Evolutionary conservation across 2,888 invertebrate species (phyloP), one percentile per base, ranked within the genome.

Genomic region (Lasioglossum zephyrum): DNA sequence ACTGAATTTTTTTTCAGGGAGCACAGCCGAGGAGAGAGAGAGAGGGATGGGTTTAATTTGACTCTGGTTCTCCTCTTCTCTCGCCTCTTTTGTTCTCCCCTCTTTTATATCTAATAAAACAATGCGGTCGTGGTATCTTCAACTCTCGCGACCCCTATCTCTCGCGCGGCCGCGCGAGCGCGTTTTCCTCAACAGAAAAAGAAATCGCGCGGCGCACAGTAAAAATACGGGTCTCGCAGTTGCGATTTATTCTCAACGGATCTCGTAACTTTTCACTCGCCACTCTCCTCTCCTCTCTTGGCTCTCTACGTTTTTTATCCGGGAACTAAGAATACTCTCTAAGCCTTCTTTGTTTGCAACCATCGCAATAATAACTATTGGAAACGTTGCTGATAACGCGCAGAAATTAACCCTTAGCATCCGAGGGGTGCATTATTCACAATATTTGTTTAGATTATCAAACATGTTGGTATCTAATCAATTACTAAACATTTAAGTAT

Each of bases 231-330:
- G 70, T 72, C 85, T 70, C 74, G 69, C 63, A n/a, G 60, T 57
- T 47, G 77, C 86, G 86, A 86, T 86, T 86, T 86, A 86, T 85
- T 86, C 53, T 74, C 86, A 81, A 77, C 36, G 81, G 69, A 66
- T 75, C 70, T 75, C 77, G 81, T 85, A 86, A 86, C 86, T 81
- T 74, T 41, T 6, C 47, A 44, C 75, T 74, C 70, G 49, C 39
- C 22, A 6, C 39, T 69, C 39, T 39, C 39, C 69, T 22, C 36
- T 66, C 22, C 18, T 31, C 6, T 16, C 9, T 36, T 18, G 22
- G 8, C 16, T 69, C 39, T 39, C 39, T 22, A 8, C 22, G 22
- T 85, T 77, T 86, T 86, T 86, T 75, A 79, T 85, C 63, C 6
- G 57, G 70, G 74, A 36, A 66, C 66, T 81, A 85, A 86, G 86